Percentiles rank a stretch among this genome's conserved stretches.
Conservation (phyloP, 1,140 invertebrate species). For the Trichoplusia ni region DNA sequence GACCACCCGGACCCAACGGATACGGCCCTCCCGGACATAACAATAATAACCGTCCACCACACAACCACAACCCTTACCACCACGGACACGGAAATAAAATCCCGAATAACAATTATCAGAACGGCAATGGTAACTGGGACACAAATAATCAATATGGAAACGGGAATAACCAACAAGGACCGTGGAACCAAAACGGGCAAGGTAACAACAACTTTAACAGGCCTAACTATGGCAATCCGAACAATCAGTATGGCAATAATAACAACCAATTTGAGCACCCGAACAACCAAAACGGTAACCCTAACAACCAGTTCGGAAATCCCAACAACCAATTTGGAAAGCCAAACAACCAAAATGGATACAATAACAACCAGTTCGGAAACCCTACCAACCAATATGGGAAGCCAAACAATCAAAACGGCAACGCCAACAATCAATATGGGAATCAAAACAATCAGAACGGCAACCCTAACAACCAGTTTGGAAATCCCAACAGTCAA, state of each 20-base stretch:
- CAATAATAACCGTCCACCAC: neutral
- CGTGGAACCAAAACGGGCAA: neutral
- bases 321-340: slow-evolving; percentile 23
- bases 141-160: neutral
- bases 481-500: slow-evolving; percentile 2
- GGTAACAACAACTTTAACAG: neutral
- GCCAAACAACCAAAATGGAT: neutral
- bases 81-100: slow-evolving; percentile 14
- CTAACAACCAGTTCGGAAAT: neutral
- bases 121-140: neutral
- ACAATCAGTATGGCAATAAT: neutral
- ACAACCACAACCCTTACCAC: neutral
- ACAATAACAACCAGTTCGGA: neutral
- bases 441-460: slow-evolving; percentile 2
- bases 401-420: neutral
- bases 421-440: slow-evolving; percentile 17
- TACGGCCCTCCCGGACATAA: slow-evolving; percentile 18
- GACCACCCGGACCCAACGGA: slow-evolving; percentile 11
- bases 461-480: slow-evolving; percentile 7
- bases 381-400: neutral
- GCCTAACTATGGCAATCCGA: neutral
- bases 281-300: slow-evolving; percentile 14
- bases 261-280: neutral
- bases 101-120: slow-evolving; percentile 10
- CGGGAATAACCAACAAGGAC: slow-evolving; percentile 9